phyloP scores from a whole-genome alignment of 2,888 invertebrate species.

The Congeria kusceri region DNA sequence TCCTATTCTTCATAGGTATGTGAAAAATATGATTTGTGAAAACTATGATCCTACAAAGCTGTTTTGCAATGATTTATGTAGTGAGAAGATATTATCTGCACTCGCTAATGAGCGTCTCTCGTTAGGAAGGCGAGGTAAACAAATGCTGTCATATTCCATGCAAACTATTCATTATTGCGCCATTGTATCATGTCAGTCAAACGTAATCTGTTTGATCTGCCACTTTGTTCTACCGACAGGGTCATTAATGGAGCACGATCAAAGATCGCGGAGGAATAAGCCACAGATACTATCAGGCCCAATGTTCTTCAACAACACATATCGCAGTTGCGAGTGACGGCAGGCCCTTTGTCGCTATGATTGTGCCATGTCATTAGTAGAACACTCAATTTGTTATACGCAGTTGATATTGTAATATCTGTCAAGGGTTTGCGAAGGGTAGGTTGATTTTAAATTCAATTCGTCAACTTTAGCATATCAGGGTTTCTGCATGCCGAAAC shows the following conservation, averaged over 20 bases:
- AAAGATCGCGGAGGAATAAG: conserved; percentile 35
- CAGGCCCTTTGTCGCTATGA: too few relatives aligned
- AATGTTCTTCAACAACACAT: not conserved
- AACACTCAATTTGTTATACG: too few relatives aligned
- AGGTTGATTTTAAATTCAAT: too few relatives aligned
- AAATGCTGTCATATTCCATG: conserved; percentile 37
- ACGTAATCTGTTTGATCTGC: conserved; percentile 25
- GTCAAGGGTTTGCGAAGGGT: too few relatives aligned
- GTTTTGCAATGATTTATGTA: not conserved
- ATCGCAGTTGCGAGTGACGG: not conserved
- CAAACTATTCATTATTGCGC: conserved; percentile 39
- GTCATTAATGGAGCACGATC: conserved; percentile 49
- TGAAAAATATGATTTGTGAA: too few relatives aligned
- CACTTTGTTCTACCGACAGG: conserved; percentile 41
- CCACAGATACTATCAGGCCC: conserved; percentile 38
- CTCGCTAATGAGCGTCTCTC: conserved; percentile 41
- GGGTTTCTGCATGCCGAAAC: too few relatives aligned
- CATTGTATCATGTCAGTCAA: conserved; percentile 41
- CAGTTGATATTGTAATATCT: too few relatives aligned
- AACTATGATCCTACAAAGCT: too few relatives aligned
- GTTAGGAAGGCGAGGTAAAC: conserved; percentile 34
- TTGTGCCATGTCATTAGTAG: too few relatives aligned
- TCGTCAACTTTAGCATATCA: too few relatives aligned
- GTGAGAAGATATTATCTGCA: conserved; percentile 27
- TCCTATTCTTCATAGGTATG: too few relatives aligned